Conservation (phyloP, 2,888 invertebrate species). For the Fabriciana adippe region DNA sequence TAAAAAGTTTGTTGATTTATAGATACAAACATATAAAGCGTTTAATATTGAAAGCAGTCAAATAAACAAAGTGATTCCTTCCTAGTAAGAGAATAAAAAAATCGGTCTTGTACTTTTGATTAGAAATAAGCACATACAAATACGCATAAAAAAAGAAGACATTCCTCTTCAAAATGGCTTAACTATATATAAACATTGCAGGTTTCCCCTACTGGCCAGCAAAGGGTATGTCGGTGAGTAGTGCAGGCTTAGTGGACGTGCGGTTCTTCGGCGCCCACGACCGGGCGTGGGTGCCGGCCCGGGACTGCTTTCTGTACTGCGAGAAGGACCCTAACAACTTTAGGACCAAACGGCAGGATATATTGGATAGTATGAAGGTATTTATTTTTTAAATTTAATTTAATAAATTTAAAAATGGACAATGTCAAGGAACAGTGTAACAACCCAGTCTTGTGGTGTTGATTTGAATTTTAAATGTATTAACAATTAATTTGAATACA, state of each 20-base stretch:
- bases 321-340: slow-evolving; percentile 87
- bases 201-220: slow-evolving; percentile 99
- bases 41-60: too few relatives aligned
- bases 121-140: too few relatives aligned
- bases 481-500: background rate
- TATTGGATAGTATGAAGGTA: slow-evolving; percentile 75
- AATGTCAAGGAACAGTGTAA: too few relatives aligned
- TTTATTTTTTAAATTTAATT: background rate
- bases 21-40: too few relatives aligned
- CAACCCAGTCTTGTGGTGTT: background rate
- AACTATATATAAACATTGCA: slow-evolving; percentile 42
- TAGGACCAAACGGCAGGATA: slow-evolving; percentile 79
- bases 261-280: slow-evolving; percentile 98
- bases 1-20: too few relatives aligned
- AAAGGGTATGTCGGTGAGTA: slow-evolving; percentile 90
- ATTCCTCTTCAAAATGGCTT: too few relatives aligned
- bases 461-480: background rate
- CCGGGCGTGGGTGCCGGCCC: slow-evolving; percentile 93
- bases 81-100: too few relatives aligned
- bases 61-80: too few relatives aligned
- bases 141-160: too few relatives aligned
- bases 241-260: slow-evolving; percentile 89
- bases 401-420: too few relatives aligned
- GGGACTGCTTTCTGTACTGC: slow-evolving; percentile 92
- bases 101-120: too few relatives aligned